Evolutionary conservation across 2,888 invertebrate species (phyloP), one percentile per base, ranked within the genome.

Genomic region (Chaitophorus viminalis): DNA sequence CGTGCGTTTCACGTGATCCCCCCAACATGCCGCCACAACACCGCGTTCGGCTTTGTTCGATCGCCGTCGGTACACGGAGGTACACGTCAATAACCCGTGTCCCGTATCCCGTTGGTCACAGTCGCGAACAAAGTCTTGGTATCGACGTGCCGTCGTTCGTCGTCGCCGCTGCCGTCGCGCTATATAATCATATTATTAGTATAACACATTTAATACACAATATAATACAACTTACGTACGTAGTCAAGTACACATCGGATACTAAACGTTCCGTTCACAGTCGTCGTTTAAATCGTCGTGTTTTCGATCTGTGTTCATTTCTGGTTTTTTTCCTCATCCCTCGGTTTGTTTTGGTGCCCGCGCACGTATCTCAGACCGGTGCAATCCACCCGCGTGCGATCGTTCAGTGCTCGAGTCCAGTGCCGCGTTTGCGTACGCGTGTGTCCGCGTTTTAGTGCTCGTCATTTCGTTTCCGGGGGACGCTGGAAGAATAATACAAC

Each of bases 1-100:
- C 87, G 87, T 87, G 87, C 81, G 87, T 87, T 87, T 87, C 87
- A 87, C 87, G 87, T 87, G 87, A 87, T 87, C 87, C 79, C 81
- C 78, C 72, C 39, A 60, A 31, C 25, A 18, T 36, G 1, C 36
- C 78, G 74, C 79, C 39, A 1, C 25, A 29, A 3, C n/a, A 0
- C 0, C 31, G 29, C 78, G 72, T 0, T 74, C 87, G 81, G 86
- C 33, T 46, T 18, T 25, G 86, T 54, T 87, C 86, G 86, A 33
- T 31, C 33, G 79, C 72, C 33, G 70, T 87, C 86, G 86, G 33
- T 33, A n/a, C 68, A 29, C 70, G 60, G 70, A 68, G 70, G 33
- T 70, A 78, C 86, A 79, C 86, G 86, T 87, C 86, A 87, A 87
- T 87, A 87, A 87, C 86, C 86, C n/a, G n/a, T n/a, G n/a, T n/a